Evolutionary conservation across 2,888 invertebrate species (phyloP).

Genomic region (Leptothorax acervorum): DNA sequence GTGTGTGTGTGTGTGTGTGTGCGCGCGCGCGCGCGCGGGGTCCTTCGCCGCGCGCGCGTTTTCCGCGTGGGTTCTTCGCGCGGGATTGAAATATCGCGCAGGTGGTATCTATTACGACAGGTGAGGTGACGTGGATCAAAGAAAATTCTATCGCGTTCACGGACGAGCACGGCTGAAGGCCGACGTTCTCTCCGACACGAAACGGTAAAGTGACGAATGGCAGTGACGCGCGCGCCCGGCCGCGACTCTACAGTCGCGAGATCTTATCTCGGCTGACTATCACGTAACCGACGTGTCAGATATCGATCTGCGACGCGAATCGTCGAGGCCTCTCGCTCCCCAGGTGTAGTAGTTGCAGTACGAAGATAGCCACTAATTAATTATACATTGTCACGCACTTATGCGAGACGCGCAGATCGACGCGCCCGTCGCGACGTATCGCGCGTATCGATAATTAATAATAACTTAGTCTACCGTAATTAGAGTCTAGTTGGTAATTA

Average conservation of each 20-base stretch:
- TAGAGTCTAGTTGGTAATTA: not conserved
- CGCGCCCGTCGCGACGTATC: not conserved
- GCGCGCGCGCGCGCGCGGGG: not conserved
- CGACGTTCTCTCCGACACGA: conserved; percentile 41
- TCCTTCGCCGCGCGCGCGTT: conserved; percentile 10
- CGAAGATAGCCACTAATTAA: conserved; percentile 26
- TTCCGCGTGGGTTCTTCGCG: conserved; percentile 1
- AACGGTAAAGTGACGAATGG: conserved; percentile 59
- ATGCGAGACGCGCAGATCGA: conserved; percentile 35
- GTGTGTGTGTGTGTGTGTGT: no score
- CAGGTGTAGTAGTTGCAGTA: not conserved
- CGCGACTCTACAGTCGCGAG: not conserved
- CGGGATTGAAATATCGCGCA: conserved; percentile 70
- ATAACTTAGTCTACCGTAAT: not conserved
- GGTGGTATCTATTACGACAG: conserved; percentile 68
- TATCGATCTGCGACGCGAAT: conserved; percentile 55
- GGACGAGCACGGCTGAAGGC: conserved; percentile 59
- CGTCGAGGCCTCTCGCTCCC: not conserved
- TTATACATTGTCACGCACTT: conserved; percentile 46
- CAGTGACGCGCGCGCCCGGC: conserved; percentile 13
- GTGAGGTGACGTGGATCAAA: conserved; percentile 70
- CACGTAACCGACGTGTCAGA: conserved; percentile 53
- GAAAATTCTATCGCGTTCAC: conserved; percentile 72
- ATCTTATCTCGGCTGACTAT: conserved; percentile 49
- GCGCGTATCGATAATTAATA: not conserved